Conservation (phyloP, 2,888 invertebrate genomes). For the Drosophila testacea region DNA sequence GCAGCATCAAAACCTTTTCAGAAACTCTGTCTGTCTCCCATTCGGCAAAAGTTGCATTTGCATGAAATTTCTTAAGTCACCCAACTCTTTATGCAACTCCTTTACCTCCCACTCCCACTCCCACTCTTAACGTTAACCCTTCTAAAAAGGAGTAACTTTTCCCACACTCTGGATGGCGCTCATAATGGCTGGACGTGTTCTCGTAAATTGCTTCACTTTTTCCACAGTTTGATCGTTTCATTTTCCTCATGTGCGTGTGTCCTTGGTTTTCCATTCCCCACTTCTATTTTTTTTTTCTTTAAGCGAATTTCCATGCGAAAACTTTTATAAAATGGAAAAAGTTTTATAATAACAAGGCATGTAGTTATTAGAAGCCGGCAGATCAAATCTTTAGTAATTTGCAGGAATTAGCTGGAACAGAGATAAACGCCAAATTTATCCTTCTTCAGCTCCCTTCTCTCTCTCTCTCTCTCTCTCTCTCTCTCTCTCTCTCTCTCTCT, state of each 20-base stretch:
- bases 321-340: slow-evolving; percentile 69
- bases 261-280: slow-evolving; percentile 28
- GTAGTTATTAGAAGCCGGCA: slow-evolving; percentile 63
- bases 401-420: slow-evolving; percentile 49
- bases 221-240: slow-evolving; percentile 64
- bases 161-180: neutral
- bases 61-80: slow-evolving; percentile 47
- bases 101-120: neutral
- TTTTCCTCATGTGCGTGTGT: slow-evolving; percentile 56
- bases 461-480: neutral
- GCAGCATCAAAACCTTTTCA: slow-evolving; percentile 46
- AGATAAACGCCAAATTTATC: slow-evolving; percentile 33
- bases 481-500: neutral
- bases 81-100: slow-evolving; percentile 1
- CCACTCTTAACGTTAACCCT: neutral
- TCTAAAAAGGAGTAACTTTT: neutral
- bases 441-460: neutral
- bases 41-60: slow-evolving; percentile 44
- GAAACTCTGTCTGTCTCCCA: slow-evolving; percentile 26
- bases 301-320: slow-evolving; percentile 51
- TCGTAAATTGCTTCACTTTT: slow-evolving; percentile 63
- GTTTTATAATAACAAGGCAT: slow-evolving; percentile 67
- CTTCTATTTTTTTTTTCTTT: slow-evolving; percentile 3
- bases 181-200: slow-evolving; percentile 55
- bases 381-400: slow-evolving; percentile 60